A percentile compares a stretch with the other conserved stretches of the same genome.
Conservation (phyloP, 2,888 invertebrate genomes). For the Brachypalpus laphriformis region DNA sequence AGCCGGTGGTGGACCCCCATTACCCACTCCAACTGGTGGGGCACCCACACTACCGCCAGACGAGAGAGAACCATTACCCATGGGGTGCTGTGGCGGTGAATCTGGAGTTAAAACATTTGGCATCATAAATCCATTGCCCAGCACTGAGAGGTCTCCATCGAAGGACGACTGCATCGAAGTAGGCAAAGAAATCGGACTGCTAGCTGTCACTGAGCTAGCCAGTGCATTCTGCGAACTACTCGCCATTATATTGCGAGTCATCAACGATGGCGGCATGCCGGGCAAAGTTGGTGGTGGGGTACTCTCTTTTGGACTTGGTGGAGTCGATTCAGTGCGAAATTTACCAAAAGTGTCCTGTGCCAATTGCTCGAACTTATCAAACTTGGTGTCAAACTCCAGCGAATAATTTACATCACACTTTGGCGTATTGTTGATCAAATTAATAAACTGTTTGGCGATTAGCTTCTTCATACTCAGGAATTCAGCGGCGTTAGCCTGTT, state of each 20-base stretch:
- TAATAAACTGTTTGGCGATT: slow-evolving; percentile 90
- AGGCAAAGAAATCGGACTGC: slow-evolving; percentile 87
- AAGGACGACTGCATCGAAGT: slow-evolving; percentile 90
- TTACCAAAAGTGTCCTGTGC: slow-evolving; percentile 89
- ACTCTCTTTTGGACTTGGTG: slow-evolving; percentile 83
- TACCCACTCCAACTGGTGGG: slow-evolving; percentile 78
- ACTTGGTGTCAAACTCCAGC: slow-evolving; percentile 92
- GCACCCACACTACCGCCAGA: slow-evolving; percentile 61
- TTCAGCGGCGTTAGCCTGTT: slow-evolving; percentile 93
- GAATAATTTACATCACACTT: slow-evolving; percentile 91
- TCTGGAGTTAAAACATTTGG: slow-evolving; percentile 81
- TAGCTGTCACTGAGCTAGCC: slow-evolving; percentile 84
- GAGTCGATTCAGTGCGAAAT: slow-evolving; percentile 86
- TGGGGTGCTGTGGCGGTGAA: slow-evolving; percentile 83
- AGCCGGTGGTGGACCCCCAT: slow-evolving; percentile 81
- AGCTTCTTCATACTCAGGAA: slow-evolving; percentile 92
- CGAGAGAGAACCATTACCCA: slow-evolving; percentile 72
- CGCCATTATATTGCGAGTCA: slow-evolving; percentile 76
- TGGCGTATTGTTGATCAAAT: slow-evolving; percentile 91
- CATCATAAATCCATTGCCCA: slow-evolving; percentile 83
- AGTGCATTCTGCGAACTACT: slow-evolving; percentile 79
- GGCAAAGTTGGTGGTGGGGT: slow-evolving; percentile 83
- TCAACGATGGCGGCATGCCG: slow-evolving; percentile 83
- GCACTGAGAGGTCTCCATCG: slow-evolving; percentile 87
- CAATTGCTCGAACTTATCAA: slow-evolving; percentile 89